Evolutionary conservation across 2,113 vertebrate species (phyloP), one percentile per base, ranked within the genome.

Genomic region (Cebus imitator): DNA sequence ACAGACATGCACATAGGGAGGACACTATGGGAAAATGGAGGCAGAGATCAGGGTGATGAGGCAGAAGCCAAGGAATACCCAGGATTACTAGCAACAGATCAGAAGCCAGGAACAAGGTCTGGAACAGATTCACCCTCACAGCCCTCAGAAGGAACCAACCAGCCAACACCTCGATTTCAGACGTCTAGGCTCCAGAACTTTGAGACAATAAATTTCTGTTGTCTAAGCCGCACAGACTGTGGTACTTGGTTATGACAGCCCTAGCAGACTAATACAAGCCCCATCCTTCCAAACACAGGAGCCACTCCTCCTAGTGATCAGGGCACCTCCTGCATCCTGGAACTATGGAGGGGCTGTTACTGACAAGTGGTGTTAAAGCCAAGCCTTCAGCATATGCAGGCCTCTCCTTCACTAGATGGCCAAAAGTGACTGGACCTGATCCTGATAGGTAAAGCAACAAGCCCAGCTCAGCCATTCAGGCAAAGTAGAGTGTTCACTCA

Each of bases 381-480:
- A 6, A 2, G 14, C 18, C 6, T 30, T 70, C 35, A 52, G 16
- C n/a, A 20, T 2, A 37, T 2, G 1, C 2, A 32, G 43, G 50
- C 43, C 16, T 68, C 66, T 82, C 55, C 45, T 23, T 50, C 70
- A 9, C 40, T 48, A 37, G 20, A 48, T 7, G 7, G 57, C 66
- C 37, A 87, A 55, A 25, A 11, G 35, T 4, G 8, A 37, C 25
- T 8, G 37, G 52, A 81, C 27, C 40, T 48, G 83, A 81, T 12
- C 30, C 57, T 43, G 20, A 68, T 4, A 43, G 16, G 13, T 87
- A 88, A 72, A 58, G 25, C 32, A 70, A 23, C 23, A 13, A n/a
- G 4, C 14, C 21, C 43, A 40, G 32, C 21, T 84, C 52, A 78
- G 45, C 32, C 50, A 78, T 8, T 3, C 25, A 70, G 8, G 27